Evolutionary conservation across 2,888 invertebrate species (phyloP).

Genomic region (Apamea monoglypha): DNA sequence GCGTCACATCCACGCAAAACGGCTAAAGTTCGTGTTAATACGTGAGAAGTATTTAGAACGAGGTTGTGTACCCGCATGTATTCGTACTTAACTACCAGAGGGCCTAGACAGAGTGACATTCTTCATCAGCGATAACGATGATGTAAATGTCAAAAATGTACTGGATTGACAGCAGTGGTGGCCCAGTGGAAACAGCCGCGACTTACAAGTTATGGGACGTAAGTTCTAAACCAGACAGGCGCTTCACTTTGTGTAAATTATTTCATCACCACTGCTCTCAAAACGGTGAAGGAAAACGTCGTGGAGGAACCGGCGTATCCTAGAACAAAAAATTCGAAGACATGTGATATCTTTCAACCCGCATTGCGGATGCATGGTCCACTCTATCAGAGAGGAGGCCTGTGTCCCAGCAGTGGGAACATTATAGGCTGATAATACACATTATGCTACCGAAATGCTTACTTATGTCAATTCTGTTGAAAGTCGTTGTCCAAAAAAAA

Average conservation of each 20-base stretch:
- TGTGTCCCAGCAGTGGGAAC: no score
- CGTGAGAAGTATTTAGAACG: constrained; percentile 8
- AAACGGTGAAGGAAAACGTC: neutral
- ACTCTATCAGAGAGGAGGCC: no score
- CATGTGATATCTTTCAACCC: no score
- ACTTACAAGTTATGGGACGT: no score
- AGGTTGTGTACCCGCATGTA: constrained; percentile 20
- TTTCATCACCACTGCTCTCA: no score
- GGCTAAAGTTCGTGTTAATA: no score
- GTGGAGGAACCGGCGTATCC: neutral
- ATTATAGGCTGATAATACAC: no score
- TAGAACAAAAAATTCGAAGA: neutral
- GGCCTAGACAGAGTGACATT: neutral
- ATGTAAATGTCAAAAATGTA: no score
- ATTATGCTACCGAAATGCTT: neutral
- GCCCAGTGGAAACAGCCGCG: neutral
- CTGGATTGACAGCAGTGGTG: neutral
- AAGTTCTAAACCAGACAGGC: no score
- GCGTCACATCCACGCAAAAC: no score
- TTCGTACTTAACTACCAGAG: neutral
- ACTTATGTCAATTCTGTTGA: neutral
- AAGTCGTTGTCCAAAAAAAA: neutral
- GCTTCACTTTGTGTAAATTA: no score
- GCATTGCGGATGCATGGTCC: no score
- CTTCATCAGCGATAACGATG: neutral